Evolutionary conservation across 1,140 invertebrate species (phyloP), one percentile per base, ranked within the genome.

Genomic region (Drosophila murphyi): DNA sequence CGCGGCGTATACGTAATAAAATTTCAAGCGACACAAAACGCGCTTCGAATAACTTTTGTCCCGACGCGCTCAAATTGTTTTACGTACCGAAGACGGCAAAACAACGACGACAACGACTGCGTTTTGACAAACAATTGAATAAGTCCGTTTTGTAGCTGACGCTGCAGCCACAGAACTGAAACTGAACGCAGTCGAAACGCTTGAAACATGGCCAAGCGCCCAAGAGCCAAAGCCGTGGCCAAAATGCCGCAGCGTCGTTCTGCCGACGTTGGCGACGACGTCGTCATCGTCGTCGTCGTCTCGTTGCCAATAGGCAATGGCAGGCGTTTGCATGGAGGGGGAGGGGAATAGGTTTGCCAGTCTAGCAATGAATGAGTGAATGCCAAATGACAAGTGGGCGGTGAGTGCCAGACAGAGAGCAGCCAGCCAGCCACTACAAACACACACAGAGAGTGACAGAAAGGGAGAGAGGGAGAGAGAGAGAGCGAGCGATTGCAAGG

Each of bases 351-450:
- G 68, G 67, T 47, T 39, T 50, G 62, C 52, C 45, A 73, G 83
- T 83, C 83, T 83, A 78, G 85, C 80, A 70, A 88, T 88, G 83
- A 88, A 88, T 88, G 83, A 88, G 73, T 89, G 73, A 88, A 71
- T 88, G 80, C 64, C 80, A 68, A 82, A 48, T 79, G 73, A 83
- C 76, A 87, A 83, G 83, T 87, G 76, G 83, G 83, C 76, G 83
- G 80, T 56, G 48, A 80, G 77, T 60, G 75, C 41, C 37, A 62
- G 48, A 50, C 28, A 54, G 68, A 72, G 63, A 43, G 59, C 28
- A 70, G 32, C 43, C 28, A 41, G 12, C 55, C 28, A 70, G 32
- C 43, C 28, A 41, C 20, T 51, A 34, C n/a, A 34, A 28, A 45
- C 4, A 12, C 5, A 43, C 10, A n/a, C 6, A 43, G 10, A 20